Conservation (phyloP, 2,113 vertebrate species). For the Pagrus major region DNA sequence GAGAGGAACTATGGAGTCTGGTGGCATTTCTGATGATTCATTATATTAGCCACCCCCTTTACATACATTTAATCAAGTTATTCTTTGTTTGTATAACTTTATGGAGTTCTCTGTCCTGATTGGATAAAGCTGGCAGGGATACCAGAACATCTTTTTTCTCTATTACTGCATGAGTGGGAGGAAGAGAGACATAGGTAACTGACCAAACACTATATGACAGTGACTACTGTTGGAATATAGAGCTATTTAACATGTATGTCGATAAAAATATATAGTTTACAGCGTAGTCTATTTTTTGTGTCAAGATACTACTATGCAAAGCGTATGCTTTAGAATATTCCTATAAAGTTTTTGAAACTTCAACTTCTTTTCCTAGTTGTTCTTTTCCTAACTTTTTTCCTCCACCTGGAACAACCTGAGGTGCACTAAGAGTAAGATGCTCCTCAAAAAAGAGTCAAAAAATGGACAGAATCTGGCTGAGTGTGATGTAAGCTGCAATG, state of each 20-base stretch:
- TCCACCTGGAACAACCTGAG: background rate
- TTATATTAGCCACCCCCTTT: background rate
- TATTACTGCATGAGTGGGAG: too few relatives aligned
- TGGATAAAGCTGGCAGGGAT: too few relatives aligned
- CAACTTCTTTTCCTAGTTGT: background rate
- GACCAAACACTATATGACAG: too few relatives aligned
- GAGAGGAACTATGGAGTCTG: background rate
- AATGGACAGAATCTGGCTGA: background rate
- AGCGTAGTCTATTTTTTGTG: too few relatives aligned
- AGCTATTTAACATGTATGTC: too few relatives aligned
- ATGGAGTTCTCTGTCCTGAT: too few relatives aligned
- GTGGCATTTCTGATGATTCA: background rate
- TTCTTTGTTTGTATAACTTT: too few relatives aligned
- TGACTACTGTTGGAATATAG: too few relatives aligned
- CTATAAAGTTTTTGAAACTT: background rate
- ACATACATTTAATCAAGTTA: background rate
- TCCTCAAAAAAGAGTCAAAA: background rate
- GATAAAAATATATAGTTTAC: too few relatives aligned
- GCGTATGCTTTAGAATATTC: background rate
- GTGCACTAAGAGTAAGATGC: background rate
- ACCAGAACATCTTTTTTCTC: too few relatives aligned
- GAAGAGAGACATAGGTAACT: too few relatives aligned
- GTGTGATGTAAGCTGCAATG: background rate
- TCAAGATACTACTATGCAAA: background rate
- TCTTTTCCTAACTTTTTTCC: conserved; percentile 3